Evolutionary conservation across 2,888 invertebrate genomes (phyloP).

Genomic region (Pegoplata infirma): DNA sequence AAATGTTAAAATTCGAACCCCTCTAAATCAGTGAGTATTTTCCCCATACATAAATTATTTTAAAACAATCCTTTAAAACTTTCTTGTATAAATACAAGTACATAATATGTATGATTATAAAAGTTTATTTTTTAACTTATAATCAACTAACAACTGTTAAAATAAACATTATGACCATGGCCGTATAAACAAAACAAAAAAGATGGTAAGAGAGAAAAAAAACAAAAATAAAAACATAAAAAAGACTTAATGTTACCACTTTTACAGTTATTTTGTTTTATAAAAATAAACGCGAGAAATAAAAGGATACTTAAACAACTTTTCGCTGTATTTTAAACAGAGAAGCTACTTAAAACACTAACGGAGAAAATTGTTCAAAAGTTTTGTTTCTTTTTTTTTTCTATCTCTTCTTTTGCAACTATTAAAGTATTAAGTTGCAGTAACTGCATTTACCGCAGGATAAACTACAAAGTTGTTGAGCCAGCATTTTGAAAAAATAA

Average conservation of each 20-base stretch:
- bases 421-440: conserved; percentile 75
- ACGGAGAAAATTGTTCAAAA: conserved; percentile 64
- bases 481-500: conserved; percentile 15
- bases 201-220: too few species aligned
- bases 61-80: too few species aligned
- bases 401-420: conserved; percentile 73
- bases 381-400: conserved; percentile 50
- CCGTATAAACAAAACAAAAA: conserved; percentile 24
- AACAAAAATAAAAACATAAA: too few species aligned
- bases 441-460: conserved; percentile 62
- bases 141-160: conserved; percentile 16
- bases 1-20: too few species aligned
- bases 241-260: conserved; percentile 73
- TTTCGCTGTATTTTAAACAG: conserved; percentile 37
- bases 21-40: too few species aligned
- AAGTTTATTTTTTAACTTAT: not conserved
- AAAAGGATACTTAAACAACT: conserved; percentile 52
- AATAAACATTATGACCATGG: conserved; percentile 29
- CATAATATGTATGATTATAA: too few species aligned
- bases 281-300: conserved; percentile 45
- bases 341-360: conserved; percentile 69
- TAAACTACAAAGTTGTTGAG: conserved; percentile 47
- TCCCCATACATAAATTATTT: too few species aligned
- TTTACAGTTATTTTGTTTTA: conserved; percentile 69
- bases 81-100: too few species aligned